Evolutionary conservation across 2,113 vertebrate genomes (phyloP).

Genomic region (Phaetusa simplex): DNA sequence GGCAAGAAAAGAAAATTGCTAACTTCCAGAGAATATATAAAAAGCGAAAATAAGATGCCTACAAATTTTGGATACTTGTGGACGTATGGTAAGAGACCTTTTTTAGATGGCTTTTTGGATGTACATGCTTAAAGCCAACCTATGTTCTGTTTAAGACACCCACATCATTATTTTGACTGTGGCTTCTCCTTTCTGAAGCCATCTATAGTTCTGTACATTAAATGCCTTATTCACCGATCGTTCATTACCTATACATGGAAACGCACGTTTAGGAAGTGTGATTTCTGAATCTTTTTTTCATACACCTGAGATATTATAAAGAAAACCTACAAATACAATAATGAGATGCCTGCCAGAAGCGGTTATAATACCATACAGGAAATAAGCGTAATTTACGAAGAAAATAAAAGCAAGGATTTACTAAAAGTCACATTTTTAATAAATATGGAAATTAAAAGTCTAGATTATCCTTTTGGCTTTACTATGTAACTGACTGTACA

Average conservation of each 20-base stretch:
- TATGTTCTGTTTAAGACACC: neutral
- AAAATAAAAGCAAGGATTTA: neutral
- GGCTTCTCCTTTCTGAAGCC: neutral
- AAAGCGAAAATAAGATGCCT: neutral
- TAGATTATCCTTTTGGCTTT: neutral
- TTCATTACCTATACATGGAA: neutral
- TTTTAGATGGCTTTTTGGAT: neutral
- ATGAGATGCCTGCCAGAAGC: neutral
- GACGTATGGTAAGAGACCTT: fast-evolving
- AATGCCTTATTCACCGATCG: neutral
- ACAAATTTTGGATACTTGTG: neutral
- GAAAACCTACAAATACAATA: neutral
- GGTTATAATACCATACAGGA: neutral
- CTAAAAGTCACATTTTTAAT: neutral
- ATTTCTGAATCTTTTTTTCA: neutral
- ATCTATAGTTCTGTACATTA: neutral
- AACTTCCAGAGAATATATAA: neutral
- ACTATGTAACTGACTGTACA: neutral
- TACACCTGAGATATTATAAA: neutral
- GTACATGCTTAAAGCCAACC: neutral
- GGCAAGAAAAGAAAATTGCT: neutral
- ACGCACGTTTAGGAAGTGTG: neutral
- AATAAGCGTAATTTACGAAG: neutral
- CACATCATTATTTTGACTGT: neutral
- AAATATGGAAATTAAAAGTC: neutral